These are phyloP conservation scores for Drosophila littoralis DNA, from an alignment of 1,140 invertebrate species.

Conservation along the genomic window DNA sequence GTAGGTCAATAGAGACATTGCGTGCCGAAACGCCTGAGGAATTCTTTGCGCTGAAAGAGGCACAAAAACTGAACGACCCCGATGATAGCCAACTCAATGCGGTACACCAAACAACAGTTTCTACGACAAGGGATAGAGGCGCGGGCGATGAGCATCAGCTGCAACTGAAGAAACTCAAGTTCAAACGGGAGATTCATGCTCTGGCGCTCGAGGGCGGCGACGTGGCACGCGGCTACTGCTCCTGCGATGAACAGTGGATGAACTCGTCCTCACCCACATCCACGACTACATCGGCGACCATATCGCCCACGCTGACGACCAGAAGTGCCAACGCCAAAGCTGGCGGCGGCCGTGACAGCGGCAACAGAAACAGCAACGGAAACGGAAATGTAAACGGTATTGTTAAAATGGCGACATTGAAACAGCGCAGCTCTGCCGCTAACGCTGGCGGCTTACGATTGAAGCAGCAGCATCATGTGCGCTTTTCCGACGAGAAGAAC, in stretches of 20 bases:
- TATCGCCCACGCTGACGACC: constrained; percentile 58
- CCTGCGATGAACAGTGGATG: constrained; percentile 81
- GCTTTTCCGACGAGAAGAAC: constrained; percentile 82
- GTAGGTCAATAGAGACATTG: constrained; percentile 79
- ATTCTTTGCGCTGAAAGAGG: constrained; percentile 64
- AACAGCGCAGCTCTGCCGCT: constrained; percentile 17
- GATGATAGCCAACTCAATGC: constrained; percentile 73
- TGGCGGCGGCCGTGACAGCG: constrained; percentile 10
- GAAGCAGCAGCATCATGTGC: constrained; percentile 82
- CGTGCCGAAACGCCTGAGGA: constrained; percentile 76
- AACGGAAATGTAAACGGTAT: constrained; percentile 45
- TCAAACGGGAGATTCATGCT: constrained; percentile 71
- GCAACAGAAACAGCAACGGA: constrained; percentile 13
- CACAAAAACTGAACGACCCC: constrained; percentile 21
- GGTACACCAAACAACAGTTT: constrained; percentile 25
- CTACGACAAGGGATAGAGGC: neutral
- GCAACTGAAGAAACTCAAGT: constrained; percentile 66
- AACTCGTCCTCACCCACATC: constrained; percentile 72
- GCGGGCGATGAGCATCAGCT: constrained; percentile 29
- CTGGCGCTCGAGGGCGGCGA: constrained; percentile 76
- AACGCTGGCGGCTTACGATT: constrained; percentile 48
- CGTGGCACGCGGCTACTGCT: constrained; percentile 77
- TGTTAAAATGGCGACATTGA: constrained; percentile 57
- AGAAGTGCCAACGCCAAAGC: constrained; percentile 46
- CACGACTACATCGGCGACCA: constrained; percentile 63